Evolutionary conservation across 2,797 vertebrate species (phyloP), one percentile per base, ranked within the genome.

Genomic region (Odontamblyopus rebecca): DNA sequence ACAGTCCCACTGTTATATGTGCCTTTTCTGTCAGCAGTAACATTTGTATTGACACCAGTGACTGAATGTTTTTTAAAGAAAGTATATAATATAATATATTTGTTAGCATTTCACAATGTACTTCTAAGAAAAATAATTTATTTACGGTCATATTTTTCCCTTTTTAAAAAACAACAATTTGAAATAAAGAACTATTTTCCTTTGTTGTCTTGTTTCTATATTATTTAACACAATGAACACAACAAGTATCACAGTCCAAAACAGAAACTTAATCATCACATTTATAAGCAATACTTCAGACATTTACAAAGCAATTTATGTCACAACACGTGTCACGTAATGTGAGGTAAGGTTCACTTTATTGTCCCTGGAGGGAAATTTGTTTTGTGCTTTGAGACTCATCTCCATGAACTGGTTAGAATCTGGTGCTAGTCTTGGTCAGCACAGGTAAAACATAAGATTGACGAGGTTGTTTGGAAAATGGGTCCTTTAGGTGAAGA

Each of bases 111-210:
- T 76, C 71, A 86, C 61, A 44, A 79, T 61, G 5, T 70, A 73
- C 71, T 82, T 77, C 82, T 41, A 79, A 74, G 76, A 64, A 86
- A 81, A 79, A 70, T 72, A 13, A 68, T 85, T 71, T 83, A 74
- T 86, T 67, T 80, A 30, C 84, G 76, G 44, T 85, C 68, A 78
- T 83, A 60, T 71, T 81, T 78, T 83, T 64, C 77, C 74, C 75
- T 84, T 67, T 67, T 81, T 74, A 82, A 78, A 82, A 68, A 62
- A 67, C 66, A 76, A 60, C 29, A 59, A 48, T 89, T 82, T 78
- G 75, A 59, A 93, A 90, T 89, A 91, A 91, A 93, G 80, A 78
- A 67, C 67, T 23, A 77, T 89, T 90, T 91, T 89, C 78, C 82
- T 61, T 66, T 74, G 60, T 67, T 78, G 69, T 23, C 76, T 80